Conservation (phyloP, 2,888 invertebrate genomes). For the Pseudeuparius sepicola region DNA sequence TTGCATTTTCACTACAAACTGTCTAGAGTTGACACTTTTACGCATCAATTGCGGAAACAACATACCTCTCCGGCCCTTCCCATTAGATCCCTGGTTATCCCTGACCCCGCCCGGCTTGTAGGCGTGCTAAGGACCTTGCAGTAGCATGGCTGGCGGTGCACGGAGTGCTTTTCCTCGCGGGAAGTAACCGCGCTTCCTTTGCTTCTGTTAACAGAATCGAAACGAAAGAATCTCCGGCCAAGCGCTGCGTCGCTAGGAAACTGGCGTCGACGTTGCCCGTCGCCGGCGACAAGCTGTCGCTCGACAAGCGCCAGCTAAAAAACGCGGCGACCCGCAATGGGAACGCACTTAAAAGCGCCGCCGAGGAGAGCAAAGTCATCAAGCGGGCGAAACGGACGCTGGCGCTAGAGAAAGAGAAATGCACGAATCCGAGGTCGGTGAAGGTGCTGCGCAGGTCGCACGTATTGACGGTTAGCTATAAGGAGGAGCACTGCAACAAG, state of each 20-base stretch:
- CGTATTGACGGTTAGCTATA: conserved; percentile 23
- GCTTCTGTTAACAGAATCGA: conserved; percentile 36
- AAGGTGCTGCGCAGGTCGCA: conserved; percentile 34
- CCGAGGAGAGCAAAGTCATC: conserved; percentile 25
- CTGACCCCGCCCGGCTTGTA: too few species aligned
- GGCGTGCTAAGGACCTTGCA: conserved; percentile 1
- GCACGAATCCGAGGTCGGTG: conserved; percentile 32
- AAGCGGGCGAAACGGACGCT: conserved; percentile 36
- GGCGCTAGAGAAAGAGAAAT: conserved; percentile 34
- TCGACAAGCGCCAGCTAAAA: conserved; percentile 24
- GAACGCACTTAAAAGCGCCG: conserved; percentile 17
- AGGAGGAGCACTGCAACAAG: conserved; percentile 23
- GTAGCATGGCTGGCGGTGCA: conserved; percentile 7
- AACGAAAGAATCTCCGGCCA: conserved; percentile 25
- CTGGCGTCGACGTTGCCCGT: conserved; percentile 19
- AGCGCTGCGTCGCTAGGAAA: conserved; percentile 23
- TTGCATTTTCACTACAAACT: too few species aligned
- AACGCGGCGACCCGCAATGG: conserved; percentile 19
- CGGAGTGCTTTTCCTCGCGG: conserved; percentile 1
- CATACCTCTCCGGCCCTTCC: too few species aligned
- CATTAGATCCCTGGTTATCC: too few species aligned
- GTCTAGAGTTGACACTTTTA: too few species aligned
- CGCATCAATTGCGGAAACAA: too few species aligned
- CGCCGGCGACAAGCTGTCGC: conserved; percentile 20
- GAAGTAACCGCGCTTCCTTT: conserved; percentile 19